These are phyloP conservation scores for Microtus richardsoni DNA, from an alignment of 2,113 vertebrate species.

Conservation along the genomic window DNA sequence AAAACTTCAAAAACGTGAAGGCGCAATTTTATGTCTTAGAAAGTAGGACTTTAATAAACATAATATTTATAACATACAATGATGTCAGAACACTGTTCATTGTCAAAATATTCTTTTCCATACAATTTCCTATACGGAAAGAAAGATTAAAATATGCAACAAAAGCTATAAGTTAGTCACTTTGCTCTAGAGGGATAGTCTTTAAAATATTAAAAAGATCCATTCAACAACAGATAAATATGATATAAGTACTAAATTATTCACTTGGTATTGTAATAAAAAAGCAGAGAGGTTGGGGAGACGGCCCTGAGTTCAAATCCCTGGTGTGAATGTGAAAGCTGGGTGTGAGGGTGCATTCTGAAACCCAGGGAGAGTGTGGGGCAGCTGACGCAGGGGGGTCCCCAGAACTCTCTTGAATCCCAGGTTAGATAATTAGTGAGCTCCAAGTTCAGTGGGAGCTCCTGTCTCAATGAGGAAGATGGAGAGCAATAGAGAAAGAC, in stretches of 20 bases:
- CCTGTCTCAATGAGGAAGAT: background rate
- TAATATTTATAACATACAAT: background rate
- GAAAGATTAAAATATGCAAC: slow-evolving; percentile 26
- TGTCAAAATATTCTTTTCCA: background rate
- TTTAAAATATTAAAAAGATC: background rate
- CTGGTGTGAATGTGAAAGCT: background rate
- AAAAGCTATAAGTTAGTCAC: background rate
- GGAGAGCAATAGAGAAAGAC: background rate
- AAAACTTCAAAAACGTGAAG: background rate
- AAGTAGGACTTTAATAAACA: background rate
- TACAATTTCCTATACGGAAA: background rate
- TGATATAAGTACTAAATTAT: background rate
- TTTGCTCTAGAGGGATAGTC: background rate
- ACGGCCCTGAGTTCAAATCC: background rate
- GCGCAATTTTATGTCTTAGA: background rate
- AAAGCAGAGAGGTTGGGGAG: background rate
- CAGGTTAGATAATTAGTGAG: background rate
- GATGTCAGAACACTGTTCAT: background rate
- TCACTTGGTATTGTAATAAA: background rate
- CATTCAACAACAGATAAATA: background rate
- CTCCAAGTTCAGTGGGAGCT: background rate
- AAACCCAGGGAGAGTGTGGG: background rate
- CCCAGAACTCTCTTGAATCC: background rate
- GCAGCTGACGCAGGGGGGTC: background rate
- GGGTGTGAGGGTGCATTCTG: too few species aligned